Evolutionary conservation across 2,113 vertebrate species (phyloP).

Genomic region (Phoxinus phoxinus): DNA sequence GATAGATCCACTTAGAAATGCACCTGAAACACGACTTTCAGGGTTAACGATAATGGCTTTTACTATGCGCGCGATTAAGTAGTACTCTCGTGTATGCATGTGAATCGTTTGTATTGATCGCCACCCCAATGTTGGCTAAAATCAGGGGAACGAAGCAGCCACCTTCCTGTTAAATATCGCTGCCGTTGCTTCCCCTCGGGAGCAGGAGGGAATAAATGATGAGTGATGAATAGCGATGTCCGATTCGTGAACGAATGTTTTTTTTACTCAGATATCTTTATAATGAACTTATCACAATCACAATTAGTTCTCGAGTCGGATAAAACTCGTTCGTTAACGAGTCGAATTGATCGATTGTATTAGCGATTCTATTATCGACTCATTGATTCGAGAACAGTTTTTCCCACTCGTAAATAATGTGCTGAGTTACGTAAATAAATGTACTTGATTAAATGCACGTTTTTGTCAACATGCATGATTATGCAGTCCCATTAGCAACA

Average conservation of each 20-base stretch:
- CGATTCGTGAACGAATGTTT: neutral
- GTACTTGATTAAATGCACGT: neutral
- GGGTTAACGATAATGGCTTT: neutral
- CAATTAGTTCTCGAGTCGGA: neutral
- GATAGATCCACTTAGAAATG: neutral
- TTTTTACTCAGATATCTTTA: neutral
- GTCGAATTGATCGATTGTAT: neutral
- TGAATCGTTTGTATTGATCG: neutral
- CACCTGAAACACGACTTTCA: neutral
- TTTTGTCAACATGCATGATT: neutral
- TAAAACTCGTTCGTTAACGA: neutral
- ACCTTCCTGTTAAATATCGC: slow-evolving; percentile 18
- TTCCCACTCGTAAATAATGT: neutral
- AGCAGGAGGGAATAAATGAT: slow-evolving; percentile 4
- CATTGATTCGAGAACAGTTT: neutral
- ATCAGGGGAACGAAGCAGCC: neutral
- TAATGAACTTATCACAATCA: neutral
- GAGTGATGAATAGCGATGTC: slow-evolving; percentile 22
- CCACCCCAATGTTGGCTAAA: neutral
- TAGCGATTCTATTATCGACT: neutral
- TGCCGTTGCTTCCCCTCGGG: slow-evolving; percentile 16
- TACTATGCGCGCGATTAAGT: neutral
- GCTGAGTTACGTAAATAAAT: neutral
- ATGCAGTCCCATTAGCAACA: neutral
- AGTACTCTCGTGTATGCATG: neutral